These are phyloP conservation scores for Agrochola lota DNA, from an alignment of 2,888 invertebrate species.

Conservation along the genomic window DNA sequence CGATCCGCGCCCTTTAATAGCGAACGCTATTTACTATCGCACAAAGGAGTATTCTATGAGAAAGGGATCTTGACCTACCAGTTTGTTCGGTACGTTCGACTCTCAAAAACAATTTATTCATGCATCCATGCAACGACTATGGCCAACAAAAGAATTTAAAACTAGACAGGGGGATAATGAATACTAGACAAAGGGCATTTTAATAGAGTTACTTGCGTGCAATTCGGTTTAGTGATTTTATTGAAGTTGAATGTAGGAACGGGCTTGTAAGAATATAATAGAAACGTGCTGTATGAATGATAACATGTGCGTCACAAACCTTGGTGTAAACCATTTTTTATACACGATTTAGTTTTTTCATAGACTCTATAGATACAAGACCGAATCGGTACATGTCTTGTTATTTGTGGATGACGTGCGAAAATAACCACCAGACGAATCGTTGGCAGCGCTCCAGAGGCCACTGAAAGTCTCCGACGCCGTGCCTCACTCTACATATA, in stretches of 20 bases:
- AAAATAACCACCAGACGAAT: constrained; percentile 87
- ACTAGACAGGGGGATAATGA: constrained; percentile 90
- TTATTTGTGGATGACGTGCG: constrained; percentile 86
- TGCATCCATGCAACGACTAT: constrained; percentile 87
- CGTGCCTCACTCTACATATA: constrained; percentile 74
- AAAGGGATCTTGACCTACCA: constrained; percentile 90
- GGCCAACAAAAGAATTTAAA: constrained; percentile 88
- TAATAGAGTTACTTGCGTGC: constrained; percentile 89
- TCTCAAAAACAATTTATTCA: constrained; percentile 90
- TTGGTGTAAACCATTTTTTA: constrained; percentile 45
- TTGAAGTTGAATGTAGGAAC: constrained; percentile 73
- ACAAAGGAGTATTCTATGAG: constrained; percentile 89
- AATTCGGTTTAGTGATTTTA: constrained; percentile 82
- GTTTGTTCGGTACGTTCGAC: constrained; percentile 86
- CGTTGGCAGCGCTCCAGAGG: constrained; percentile 86
- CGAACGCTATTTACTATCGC: constrained; percentile 87
- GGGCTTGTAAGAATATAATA: constrained; percentile 66
- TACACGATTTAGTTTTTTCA: constrained; percentile 44
- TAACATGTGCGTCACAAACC: constrained; percentile 43
- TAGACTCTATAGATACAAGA: constrained; percentile 43
- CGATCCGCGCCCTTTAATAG: constrained; percentile 87
- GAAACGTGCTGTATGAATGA: constrained; percentile 54
- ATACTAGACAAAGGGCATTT: constrained; percentile 88
- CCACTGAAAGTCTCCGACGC: constrained; percentile 82
- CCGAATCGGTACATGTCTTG: constrained; percentile 73